These are phyloP conservation scores for Limnephilus auricula DNA, from an alignment of 2,888 invertebrate species.

Conservation along the genomic window DNA sequence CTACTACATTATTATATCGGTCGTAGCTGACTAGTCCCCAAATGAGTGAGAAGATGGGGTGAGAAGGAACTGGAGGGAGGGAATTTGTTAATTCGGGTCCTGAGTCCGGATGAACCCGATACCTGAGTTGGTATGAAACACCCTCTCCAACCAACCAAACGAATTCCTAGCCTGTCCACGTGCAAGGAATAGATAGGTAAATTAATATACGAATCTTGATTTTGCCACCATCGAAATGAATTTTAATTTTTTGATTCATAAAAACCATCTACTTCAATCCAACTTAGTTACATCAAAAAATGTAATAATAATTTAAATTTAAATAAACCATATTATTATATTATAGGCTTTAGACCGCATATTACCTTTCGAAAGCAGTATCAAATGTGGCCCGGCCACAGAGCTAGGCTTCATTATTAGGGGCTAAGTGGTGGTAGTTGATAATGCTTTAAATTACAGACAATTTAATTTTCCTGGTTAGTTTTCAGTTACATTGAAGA, in stretches of 20 bases:
- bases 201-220: background rate
- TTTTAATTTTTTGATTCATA: too few species aligned
- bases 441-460: background rate
- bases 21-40: too few species aligned
- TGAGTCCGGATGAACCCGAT: background rate
- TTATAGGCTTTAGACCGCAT: background rate
- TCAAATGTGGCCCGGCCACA: background rate
- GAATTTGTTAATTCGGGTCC: background rate
- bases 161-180: background rate
- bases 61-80: background rate
- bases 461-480: too few species aligned
- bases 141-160: background rate
- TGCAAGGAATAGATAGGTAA: background rate
- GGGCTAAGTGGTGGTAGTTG: fast-evolving
- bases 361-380: background rate
- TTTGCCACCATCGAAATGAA: background rate
- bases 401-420: background rate
- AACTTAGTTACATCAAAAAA: background rate
- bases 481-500: too few species aligned
- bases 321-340: too few species aligned
- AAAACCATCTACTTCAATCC: background rate
- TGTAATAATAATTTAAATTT: background rate
- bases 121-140: background rate
- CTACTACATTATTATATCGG: too few species aligned
- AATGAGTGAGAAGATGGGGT: background rate